Conservation (phyloP, 2,888 invertebrate species). For the Brachypalpus laphriformis region DNA sequence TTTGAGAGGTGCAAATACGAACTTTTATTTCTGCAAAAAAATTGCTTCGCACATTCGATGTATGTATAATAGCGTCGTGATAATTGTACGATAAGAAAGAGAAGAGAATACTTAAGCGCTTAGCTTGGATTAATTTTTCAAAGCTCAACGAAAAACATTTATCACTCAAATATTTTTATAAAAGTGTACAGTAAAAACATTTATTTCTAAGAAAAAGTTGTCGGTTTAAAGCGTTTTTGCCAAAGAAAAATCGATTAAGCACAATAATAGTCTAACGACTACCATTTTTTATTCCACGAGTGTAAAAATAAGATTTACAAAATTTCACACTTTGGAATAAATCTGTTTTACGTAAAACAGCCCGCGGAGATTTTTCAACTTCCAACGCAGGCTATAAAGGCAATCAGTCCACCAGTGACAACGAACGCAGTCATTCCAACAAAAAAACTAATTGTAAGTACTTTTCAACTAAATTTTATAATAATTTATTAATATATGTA, state of each 20-base stretch:
- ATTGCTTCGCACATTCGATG: slow-evolving; percentile 4
- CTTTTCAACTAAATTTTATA: background rate
- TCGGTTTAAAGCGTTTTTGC: slow-evolving; percentile 4
- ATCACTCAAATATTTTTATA: slow-evolving; percentile 10
- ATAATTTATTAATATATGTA: background rate
- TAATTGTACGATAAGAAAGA: slow-evolving; percentile 29
- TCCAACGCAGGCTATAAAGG: slow-evolving; percentile 82
- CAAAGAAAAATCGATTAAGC: slow-evolving; percentile 46
- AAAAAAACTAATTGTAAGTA: slow-evolving; percentile 83
- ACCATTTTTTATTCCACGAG: slow-evolving; percentile 65
- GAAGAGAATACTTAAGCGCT: slow-evolving; percentile 30
- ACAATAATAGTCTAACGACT: slow-evolving; percentile 43
- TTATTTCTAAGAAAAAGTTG: background rate
- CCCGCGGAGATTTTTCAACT: slow-evolving; percentile 83
- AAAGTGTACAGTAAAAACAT: slow-evolving; percentile 38
- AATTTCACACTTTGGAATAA: slow-evolving; percentile 83
- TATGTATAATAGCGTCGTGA: slow-evolving; percentile 52
- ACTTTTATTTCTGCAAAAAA: slow-evolving; percentile 5
- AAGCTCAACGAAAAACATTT: slow-evolving; percentile 39
- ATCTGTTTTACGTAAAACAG: slow-evolving; percentile 83
- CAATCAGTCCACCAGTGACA: slow-evolving; percentile 82
- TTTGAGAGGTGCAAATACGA: slow-evolving; percentile 2
- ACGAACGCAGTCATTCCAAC: slow-evolving; percentile 81
- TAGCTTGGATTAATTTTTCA: slow-evolving; percentile 40
- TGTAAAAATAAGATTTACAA: slow-evolving; percentile 82